Evolutionary conservation across 92 coral and sea anemone genomes (phyloP).

Genomic region (Desmophyllum pertusum): DNA sequence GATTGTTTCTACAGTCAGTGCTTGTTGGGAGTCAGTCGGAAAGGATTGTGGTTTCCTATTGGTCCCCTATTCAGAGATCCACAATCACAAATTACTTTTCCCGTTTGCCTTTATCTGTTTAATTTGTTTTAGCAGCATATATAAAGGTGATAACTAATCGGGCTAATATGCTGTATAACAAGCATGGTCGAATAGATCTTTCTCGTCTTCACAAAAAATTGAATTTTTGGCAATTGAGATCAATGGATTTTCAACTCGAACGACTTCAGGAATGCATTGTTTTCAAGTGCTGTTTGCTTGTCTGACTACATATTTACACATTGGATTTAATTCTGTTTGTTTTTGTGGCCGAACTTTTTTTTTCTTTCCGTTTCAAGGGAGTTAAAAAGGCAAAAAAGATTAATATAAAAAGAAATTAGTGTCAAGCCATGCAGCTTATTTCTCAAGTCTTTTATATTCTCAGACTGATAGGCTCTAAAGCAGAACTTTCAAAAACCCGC

Average conservation of each 20-base stretch:
- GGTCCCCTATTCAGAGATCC: no score
- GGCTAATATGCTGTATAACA: not conserved
- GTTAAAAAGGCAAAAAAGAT: not conserved
- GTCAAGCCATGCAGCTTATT: not conserved
- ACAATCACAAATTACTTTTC: not conserved
- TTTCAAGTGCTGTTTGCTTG: not conserved
- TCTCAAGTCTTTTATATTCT: not conserved
- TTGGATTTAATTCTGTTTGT: not conserved
- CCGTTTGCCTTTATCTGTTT: not conserved
- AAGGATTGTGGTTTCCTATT: no score
- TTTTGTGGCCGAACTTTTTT: not conserved
- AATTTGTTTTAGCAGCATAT: not conserved
- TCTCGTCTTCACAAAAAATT: not conserved
- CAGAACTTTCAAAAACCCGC: not conserved
- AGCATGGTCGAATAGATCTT: not conserved
- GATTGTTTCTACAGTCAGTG: no score
- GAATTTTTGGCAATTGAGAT: constrained; percentile 9
- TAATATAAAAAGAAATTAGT: not conserved
- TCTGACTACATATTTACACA: not conserved
- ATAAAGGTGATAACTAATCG: not conserved
- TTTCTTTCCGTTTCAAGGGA: not conserved
- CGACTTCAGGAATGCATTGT: constrained; percentile 14
- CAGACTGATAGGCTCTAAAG: not conserved
- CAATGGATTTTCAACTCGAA: not conserved
- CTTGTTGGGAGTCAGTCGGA: no score